phyloP scores from a whole-genome alignment of 2,797 vertebrate species.

The Syngnathus acus region DNA sequence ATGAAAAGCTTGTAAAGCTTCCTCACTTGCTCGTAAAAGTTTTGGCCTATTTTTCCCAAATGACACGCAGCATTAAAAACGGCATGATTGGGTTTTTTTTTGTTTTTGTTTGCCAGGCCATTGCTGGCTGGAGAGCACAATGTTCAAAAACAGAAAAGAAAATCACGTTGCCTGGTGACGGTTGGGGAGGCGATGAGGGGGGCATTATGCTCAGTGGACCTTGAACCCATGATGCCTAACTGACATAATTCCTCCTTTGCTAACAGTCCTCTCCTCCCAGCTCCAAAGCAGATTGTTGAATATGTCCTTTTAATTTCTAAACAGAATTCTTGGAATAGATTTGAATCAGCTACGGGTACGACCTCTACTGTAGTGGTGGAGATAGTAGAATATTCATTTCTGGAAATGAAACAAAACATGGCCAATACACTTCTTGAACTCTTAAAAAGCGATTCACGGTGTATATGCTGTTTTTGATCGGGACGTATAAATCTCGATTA shows the following conservation, averaged over 20 bases:
- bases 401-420: background rate
- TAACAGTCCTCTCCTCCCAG: slow-evolving; percentile 27
- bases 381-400: background rate
- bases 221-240: slow-evolving; percentile 29
- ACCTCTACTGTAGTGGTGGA: background rate
- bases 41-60: slow-evolving; percentile 10
- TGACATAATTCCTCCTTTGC: slow-evolving; percentile 37
- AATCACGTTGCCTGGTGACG: slow-evolving; percentile 25
- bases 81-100: slow-evolving; percentile 7
- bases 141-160: background rate
- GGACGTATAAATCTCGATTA: too few relatives aligned
- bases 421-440: background rate
- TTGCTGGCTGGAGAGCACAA: background rate
- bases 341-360: background rate
- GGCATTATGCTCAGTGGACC: slow-evolving; percentile 45
- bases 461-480: background rate
- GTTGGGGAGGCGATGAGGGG: slow-evolving; percentile 3
- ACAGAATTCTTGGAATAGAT: background rate
- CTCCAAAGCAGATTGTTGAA: slow-evolving; percentile 4
- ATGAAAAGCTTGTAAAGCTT: slow-evolving; percentile 6
- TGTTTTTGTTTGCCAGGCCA: slow-evolving; percentile 20
- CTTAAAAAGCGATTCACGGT: background rate
- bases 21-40: slow-evolving; percentile 8
- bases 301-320: background rate
- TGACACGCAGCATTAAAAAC: slow-evolving; percentile 9